These are phyloP conservation scores for Anser cygnoides DNA, from an alignment of 2,113 vertebrate species.

Conservation along the genomic window DNA sequence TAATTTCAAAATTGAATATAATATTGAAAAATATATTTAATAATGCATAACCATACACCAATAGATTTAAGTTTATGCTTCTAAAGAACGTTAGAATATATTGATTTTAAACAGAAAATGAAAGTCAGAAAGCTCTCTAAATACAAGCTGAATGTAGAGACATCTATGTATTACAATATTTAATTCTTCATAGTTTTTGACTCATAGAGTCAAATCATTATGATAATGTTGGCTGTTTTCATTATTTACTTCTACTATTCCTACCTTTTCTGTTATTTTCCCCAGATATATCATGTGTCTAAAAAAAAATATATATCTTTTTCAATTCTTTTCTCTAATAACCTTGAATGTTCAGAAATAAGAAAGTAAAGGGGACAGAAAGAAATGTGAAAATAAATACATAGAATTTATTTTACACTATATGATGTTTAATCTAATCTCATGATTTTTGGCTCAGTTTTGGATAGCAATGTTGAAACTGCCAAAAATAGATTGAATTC, in stretches of 20 bases:
- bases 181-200: neutral
- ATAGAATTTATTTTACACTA: neutral
- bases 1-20: neutral
- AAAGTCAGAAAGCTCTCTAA: neutral
- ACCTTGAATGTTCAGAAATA: neutral
- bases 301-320: neutral
- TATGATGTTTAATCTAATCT: neutral
- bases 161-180: neutral
- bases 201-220: neutral
- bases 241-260: neutral
- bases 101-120: neutral
- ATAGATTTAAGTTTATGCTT: neutral
- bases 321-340: neutral
- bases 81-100: neutral
- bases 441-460: neutral
- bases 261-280: neutral
- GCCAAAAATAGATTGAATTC: neutral
- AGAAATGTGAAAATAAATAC: neutral
- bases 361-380: neutral
- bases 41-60: neutral
- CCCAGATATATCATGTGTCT: neutral
- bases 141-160: neutral
- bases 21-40: neutral
- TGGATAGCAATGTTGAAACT: neutral
- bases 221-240: neutral